Conservation (phyloP, 2,113 vertebrate genomes). For the Peromyscus polionotus region DNA sequence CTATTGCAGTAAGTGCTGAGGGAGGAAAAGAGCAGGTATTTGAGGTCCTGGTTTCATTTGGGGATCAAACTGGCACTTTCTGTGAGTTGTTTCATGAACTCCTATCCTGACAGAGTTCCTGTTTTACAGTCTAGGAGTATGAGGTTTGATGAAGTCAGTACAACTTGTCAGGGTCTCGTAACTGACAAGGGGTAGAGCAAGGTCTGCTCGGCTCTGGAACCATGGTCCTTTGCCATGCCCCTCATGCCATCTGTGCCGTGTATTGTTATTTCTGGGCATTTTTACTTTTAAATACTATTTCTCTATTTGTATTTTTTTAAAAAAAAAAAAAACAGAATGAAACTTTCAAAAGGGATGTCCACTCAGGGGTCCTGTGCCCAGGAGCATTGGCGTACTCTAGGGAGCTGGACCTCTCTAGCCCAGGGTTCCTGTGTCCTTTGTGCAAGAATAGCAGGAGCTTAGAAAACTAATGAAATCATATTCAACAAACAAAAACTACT, state of each 20-base stretch:
- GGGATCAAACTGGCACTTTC: not conserved
- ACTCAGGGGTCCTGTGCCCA: not conserved
- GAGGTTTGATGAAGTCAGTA: not conserved
- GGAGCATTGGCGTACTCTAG: not conserved
- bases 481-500: not conserved
- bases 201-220: not conserved
- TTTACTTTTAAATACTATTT: constrained; percentile 4
- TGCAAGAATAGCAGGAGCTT: not conserved
- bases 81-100: not conserved
- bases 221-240: not conserved
- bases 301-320: not conserved
- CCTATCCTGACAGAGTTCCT: not conserved
- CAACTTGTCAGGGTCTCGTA: not conserved
- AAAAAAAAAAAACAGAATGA: not conserved
- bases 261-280: not conserved
- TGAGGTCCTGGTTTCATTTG: not conserved
- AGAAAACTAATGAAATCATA: constrained; percentile 27
- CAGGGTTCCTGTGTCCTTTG: not conserved
- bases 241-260: not conserved
- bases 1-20: not conserved
- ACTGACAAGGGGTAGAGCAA: not conserved
- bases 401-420: not conserved
- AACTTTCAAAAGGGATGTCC: constrained; percentile 21
- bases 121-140: not conserved
- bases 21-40: not conserved